Conservation (phyloP, 2,113 vertebrate genomes). For the Gopherus flavomarginatus region DNA sequence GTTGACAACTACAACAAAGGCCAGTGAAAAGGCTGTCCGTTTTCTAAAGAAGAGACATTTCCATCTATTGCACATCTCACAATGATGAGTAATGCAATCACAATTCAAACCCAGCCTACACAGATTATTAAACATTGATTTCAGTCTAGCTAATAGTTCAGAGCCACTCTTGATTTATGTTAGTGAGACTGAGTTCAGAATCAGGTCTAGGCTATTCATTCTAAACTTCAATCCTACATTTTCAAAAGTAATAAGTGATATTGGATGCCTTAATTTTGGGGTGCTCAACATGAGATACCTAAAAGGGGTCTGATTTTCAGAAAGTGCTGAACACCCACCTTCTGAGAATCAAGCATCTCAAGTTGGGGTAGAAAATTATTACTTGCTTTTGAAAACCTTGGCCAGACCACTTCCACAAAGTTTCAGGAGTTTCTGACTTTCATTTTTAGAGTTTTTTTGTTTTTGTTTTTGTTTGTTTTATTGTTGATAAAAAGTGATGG, state of each 20-base stretch:
- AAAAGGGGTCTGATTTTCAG: background rate
- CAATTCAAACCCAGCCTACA: background rate
- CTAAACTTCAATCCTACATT: background rate
- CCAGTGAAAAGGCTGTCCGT: background rate
- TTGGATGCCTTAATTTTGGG: background rate
- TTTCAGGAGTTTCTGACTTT: background rate
- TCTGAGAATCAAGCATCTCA: background rate
- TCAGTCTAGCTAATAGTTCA: background rate
- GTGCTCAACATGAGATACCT: background rate
- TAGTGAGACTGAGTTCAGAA: background rate
- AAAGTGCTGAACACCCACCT: background rate
- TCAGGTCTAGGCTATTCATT: background rate
- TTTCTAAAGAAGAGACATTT: background rate
- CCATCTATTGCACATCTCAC: background rate
- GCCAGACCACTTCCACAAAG: background rate
- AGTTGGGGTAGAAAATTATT: background rate
- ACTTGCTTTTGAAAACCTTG: background rate
- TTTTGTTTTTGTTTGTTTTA: background rate
- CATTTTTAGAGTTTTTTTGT: background rate
- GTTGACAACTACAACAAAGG: background rate
- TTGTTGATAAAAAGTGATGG: background rate
- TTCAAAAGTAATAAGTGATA: background rate
- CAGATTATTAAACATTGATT: slow-evolving; percentile 35
- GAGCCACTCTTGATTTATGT: background rate
- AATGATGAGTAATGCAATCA: background rate